A percentile compares a stretch with the other conserved stretches of the same genome.
Conservation (phyloP, 2,797 vertebrate species). For the Alfaro cultratus region DNA sequence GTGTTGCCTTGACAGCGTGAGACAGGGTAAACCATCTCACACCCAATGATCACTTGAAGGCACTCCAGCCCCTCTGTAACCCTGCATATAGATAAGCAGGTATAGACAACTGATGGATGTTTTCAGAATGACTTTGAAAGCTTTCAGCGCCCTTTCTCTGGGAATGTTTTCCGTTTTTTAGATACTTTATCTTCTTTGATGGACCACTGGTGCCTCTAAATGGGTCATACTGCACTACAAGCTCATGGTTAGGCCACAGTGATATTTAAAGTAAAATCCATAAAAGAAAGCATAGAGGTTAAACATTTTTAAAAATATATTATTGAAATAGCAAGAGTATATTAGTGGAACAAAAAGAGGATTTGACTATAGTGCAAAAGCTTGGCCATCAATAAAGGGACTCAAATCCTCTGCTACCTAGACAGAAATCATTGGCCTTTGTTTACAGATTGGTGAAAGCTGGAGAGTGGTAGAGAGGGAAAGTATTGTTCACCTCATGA, state of each 20-base stretch:
- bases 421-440: neutral
- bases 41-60: neutral
- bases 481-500: neutral
- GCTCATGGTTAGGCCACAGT: neutral
- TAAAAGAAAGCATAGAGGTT: neutral
- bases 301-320: neutral
- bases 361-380: neutral
- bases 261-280: neutral
- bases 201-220: neutral
- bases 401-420: neutral
- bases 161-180: neutral
- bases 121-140: neutral
- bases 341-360: neutral
- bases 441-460: neutral
- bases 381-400: neutral
- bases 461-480: neutral
- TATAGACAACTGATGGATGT: neutral
- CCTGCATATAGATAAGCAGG: too few species aligned
- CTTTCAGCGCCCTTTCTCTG: neutral
- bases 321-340: neutral
- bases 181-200: neutral
- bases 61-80: neutral
- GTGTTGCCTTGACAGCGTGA: neutral
- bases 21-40: neutral
- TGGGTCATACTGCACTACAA: neutral